Base-by-base conservation (phyloP, 2,797 vertebrate genomes). In the Arrhamphus sclerolepis region DNA sequence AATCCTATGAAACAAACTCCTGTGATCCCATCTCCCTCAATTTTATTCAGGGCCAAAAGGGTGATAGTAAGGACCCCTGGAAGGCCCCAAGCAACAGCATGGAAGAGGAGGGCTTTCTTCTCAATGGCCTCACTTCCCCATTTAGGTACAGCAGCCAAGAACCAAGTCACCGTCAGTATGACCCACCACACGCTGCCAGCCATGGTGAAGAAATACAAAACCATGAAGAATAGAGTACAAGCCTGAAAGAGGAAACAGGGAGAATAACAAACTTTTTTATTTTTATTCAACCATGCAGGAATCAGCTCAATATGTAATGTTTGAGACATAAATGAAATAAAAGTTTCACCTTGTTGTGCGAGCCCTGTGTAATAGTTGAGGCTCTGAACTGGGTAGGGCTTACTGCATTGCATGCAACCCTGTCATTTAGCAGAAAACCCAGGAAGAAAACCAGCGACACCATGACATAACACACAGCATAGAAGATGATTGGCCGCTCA, bases 101-200 rank as follows among this genome's bases (percentile, higher is more conserved):
- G 97, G 89, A 99, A 99, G 1, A 98, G 94, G 62, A 98, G 90
- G 0, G 97, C 97, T 82, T 98, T 98, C 95, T 98, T 98, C 92
- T 98, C 97, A 13, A 99, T 99, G 54, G 97, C 97, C 90, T 99
- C 97, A 2, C 96, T 98, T 80, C 97, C 97, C 97, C 97, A 99
- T 85, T 99, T 99, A 62, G 97, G 97, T 78, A 98, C 97, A 1
- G 97, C 97, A 0, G 97, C 97, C 91, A 99, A 89, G 88, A 99
- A 98, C 97, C 97, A 99, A 1, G 97, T 98, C 87, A 98, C 94
- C 77, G 97, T 98, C n/a, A 99, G 95, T 61, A 99, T 95, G 70
- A 98, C 97, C 97, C 97, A 99, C 97, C 97, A 99, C 24, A 97
- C 92, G 0, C 96, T 98, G 88, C 97, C 97, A 0, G 97, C 96